Percentiles rank a stretch among this genome's conserved stretches.
Conservation (phyloP, 2,113 vertebrate species). For the Otus sunia region DNA sequence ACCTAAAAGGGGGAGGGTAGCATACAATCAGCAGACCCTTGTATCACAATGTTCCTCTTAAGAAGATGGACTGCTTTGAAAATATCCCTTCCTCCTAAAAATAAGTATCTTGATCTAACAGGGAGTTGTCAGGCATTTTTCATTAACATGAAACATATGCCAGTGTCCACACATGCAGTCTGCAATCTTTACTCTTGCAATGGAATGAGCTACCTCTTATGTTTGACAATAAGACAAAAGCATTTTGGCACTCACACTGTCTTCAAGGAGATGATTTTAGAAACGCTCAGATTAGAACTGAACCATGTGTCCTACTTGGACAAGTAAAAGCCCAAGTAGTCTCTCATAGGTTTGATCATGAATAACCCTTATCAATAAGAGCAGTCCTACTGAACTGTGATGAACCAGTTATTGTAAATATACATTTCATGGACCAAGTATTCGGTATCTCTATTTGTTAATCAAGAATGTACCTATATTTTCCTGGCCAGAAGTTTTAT, state of each 20-base stretch:
- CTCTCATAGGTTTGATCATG: neutral
- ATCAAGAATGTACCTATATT: neutral
- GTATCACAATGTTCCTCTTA: neutral
- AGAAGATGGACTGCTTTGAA: neutral
- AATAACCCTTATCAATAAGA: neutral
- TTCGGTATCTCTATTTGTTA: neutral
- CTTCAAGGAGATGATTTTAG: neutral
- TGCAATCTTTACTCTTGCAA: neutral
- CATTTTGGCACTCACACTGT: neutral
- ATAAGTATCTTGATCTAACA: neutral
- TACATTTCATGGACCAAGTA: rapidly evolving
- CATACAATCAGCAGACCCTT: neutral
- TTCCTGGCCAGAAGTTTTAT: neutral
- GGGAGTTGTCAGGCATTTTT: neutral
- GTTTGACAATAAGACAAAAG: neutral
- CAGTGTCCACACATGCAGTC: neutral
- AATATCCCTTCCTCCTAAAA: neutral
- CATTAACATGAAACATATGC: neutral
- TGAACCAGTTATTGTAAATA: neutral
- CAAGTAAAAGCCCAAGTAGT: neutral
- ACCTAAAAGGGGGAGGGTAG: neutral
- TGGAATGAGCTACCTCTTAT: neutral
- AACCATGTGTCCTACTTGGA: neutral
- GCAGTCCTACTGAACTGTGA: neutral
- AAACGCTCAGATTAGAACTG: neutral